Base-by-base conservation (phyloP, 2,888 invertebrate genomes). In the Laspeyria flexula region DNA sequence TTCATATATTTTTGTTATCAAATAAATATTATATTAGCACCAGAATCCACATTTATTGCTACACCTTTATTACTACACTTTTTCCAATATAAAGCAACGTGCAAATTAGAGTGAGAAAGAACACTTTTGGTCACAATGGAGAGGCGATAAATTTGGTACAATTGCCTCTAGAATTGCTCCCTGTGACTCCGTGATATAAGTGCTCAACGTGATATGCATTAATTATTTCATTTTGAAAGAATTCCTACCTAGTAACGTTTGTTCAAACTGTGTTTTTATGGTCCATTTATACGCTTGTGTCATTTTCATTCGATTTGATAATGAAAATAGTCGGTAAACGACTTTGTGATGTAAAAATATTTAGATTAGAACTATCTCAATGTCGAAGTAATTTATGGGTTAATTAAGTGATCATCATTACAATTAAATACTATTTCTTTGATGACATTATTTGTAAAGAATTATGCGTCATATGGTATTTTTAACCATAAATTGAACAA, bases 141-240 rank as follows among this genome's bases (percentile, higher is more conserved):
- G 44, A 54, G 50, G 75, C 69, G 71, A 77, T 81, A 81, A 79
- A 81, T 81, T 73, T 60, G 23, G 49, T 62, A 63, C 74, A 75
- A 79, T 79, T 77, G 71, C 75, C 60, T 46, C 43, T 58, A 59
- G 63, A 77, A 77, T 71, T 70, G 65, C 67, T 67, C 64, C 35
- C 50, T 47, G 60, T 52, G 58, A 60, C 60, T 70, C 65, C 62
- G 62, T 74, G 75, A 76, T 78, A 73, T 78, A 76, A 72, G 73
- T 68, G 67, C 67, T 46, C 45, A 48, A 67, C 79, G 79, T 75
- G 70, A 60, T 52, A 43, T 54, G 75, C 64, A 76, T 76, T 66
- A 51, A 60, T 69, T 65, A 62, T 53, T 58, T 50, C 43, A 46
- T 62, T 65, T 65, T 43, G 43, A 51, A 47, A 53, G 47, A 55